Evolutionary conservation across 2,888 invertebrate species (phyloP), one percentile per base, ranked within the genome.

Genomic region (Eudasyphora cyanicolor): DNA sequence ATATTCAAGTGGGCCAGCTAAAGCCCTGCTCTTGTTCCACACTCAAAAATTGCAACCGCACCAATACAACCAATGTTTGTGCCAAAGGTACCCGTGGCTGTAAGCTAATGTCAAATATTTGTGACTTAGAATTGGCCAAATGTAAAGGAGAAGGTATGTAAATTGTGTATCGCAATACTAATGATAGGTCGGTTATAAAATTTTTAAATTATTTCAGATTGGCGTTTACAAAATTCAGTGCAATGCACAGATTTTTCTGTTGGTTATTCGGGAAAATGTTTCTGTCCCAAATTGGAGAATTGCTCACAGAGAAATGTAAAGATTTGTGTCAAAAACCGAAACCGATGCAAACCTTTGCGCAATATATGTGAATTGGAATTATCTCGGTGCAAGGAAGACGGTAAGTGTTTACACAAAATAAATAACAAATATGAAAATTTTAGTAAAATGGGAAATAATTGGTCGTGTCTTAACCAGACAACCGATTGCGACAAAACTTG

Each of bases 71-170:
- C 10, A 35, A 10, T 10, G 29, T 60, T 38, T 82, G 81, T 42
- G 81, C 69, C 0, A 32, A 17, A 32, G 69, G 73, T 69, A 14
- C 24, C 32, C 17, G 12, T 0, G 57, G 64, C 14, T 82, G 81
- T 7, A 73, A 27, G 8, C 69, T 73, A 6, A 82, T 82, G 81
- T 19, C 32, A 0, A 60, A 77, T 60, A 17, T 17, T 38, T 82
- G 81, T 74, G 77, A 77, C 10, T 60, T 82, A 0, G 81, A 77
- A 51, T 14, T 60, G 35, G 73, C 81, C 1, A 81, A 76, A 57
- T 81, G 81, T 73, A 76, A 32, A 35, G 81, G 81, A 32, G 81
- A 81, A 73, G 24, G 81, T 81, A 81, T n/a, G n/a, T n/a, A n/a
- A n/a, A n/a, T n/a, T n/a, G n/a, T n/a, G n/a, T n/a, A n/a, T n/a